These are phyloP conservation scores for Harpagoxenus sublaevis DNA, from an alignment of 2,888 invertebrate genomes.

Conservation along the genomic window DNA sequence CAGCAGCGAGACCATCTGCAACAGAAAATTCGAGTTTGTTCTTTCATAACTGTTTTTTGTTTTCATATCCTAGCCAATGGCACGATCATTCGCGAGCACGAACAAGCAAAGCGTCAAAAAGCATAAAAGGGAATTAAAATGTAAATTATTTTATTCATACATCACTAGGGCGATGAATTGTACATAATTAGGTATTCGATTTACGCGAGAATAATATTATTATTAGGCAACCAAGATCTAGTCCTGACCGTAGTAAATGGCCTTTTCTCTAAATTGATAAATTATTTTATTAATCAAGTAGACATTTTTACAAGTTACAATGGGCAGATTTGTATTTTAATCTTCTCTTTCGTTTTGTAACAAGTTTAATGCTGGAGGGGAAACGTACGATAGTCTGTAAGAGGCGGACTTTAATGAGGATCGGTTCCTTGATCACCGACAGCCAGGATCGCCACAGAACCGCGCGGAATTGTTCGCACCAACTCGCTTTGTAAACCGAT, in stretches of 20 bases:
- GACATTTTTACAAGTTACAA: not conserved
- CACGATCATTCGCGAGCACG: not conserved
- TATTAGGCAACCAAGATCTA: too few species aligned
- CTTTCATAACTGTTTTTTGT: not conserved
- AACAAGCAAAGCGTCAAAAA: not conserved
- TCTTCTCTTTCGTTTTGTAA: not conserved
- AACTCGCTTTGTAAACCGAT: slow-evolving; percentile 93
- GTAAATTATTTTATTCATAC: not conserved
- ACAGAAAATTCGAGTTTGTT: slow-evolving; percentile 61
- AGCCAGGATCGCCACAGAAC: slow-evolving; percentile 97
- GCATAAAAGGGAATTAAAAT: not conserved
- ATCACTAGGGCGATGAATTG: too few species aligned
- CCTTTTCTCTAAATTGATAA: too few species aligned
- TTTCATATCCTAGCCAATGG: not conserved
- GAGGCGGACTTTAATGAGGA: slow-evolving; percentile 95
- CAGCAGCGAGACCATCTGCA: slow-evolving; percentile 94
- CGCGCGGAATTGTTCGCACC: slow-evolving; percentile 95
- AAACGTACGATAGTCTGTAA: slow-evolving; percentile 94
- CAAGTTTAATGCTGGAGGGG: not conserved
- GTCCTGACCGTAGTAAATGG: too few species aligned
- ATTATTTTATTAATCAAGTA: not conserved
- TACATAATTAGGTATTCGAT: too few species aligned
- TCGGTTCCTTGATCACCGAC: slow-evolving; percentile 95
- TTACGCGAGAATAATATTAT: too few species aligned
- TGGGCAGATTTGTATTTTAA: not conserved